These are phyloP conservation scores for Drosophila orosa DNA, from an alignment of 1,140 invertebrate genomes.

Conservation along the genomic window DNA sequence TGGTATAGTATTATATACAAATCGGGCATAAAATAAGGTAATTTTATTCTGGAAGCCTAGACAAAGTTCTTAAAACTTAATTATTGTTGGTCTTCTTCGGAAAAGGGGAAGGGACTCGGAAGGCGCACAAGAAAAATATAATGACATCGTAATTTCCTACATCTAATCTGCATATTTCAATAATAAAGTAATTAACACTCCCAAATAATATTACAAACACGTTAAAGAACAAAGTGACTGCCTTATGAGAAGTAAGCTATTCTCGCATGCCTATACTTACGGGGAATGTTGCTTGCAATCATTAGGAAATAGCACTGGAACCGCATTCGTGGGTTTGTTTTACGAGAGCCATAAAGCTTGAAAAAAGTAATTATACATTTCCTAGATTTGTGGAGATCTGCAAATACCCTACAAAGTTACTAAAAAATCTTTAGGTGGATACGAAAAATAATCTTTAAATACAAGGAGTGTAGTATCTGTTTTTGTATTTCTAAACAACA, in stretches of 20 bases:
- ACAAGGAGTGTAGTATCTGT: too few species aligned
- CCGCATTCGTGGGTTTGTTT: slow-evolving; percentile 19
- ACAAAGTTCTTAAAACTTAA: background rate
- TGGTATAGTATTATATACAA: too few species aligned
- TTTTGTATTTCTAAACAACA: too few species aligned
- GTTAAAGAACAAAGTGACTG: background rate
- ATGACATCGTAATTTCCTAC: background rate
- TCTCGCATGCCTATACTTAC: background rate
- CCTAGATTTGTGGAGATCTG: background rate
- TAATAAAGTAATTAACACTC: background rate
- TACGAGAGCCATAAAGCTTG: slow-evolving; percentile 10
- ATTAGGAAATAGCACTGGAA: slow-evolving; percentile 10
- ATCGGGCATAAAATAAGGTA: too few species aligned
- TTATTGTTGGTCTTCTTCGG: background rate
- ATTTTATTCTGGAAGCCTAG: background rate
- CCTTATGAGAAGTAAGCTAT: background rate
- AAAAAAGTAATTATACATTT: slow-evolving; percentile 37
- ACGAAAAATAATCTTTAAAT: background rate
- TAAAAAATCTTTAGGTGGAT: too few species aligned
- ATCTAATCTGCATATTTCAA: slow-evolving; percentile 2
- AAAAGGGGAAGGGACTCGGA: background rate
- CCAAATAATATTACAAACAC: background rate
- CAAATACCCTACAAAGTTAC: slow-evolving; percentile 5
- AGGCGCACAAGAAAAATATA: background rate
- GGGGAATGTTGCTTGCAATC: slow-evolving; percentile 9